These are phyloP conservation scores for Drosophila ananassae DNA, from an alignment of 1,140 invertebrate species.

Conservation along the genomic window DNA sequence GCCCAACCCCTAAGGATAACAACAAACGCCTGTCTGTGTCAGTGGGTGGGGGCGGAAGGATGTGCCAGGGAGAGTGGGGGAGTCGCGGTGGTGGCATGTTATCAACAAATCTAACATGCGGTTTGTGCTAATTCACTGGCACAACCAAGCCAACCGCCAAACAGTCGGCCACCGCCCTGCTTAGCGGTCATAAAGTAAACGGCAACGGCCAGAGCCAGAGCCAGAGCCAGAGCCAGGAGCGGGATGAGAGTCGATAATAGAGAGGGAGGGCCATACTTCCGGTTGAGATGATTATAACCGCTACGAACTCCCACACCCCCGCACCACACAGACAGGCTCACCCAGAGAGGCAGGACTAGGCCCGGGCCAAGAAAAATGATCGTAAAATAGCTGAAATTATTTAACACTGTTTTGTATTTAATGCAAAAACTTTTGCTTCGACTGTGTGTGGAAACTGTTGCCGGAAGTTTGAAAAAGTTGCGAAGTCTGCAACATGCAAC, in stretches of 20 bases:
- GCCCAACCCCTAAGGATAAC: conserved; percentile 31
- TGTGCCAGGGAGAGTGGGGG: conserved; percentile 10
- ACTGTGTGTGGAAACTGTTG: conserved; percentile 61
- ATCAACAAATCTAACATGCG: conserved; percentile 79
- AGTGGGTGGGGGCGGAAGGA: not conserved
- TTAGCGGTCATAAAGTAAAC: conserved; percentile 63
- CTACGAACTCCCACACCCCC: conserved; percentile 7
- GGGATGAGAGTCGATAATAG: not conserved
- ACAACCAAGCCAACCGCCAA: conserved; percentile 45
- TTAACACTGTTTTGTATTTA: conserved; percentile 80
- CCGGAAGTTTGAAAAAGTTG: conserved; percentile 73
- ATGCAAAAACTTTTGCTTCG: conserved; percentile 70
- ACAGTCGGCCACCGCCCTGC: conserved; percentile 36
- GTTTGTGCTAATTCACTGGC: conserved; percentile 69
- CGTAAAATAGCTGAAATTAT: conserved; percentile 75
- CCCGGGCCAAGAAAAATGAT: conserved; percentile 60
- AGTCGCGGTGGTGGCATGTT: conserved; percentile 54
- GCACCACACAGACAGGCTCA: not conserved
- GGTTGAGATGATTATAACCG: conserved; percentile 52
- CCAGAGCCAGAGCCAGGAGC: too few relatives aligned
- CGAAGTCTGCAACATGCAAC: conserved; percentile 56
- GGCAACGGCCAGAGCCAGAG: conserved; percentile 13
- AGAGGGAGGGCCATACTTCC: conserved; percentile 51
- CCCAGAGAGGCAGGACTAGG: conserved; percentile 8
- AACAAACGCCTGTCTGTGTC: conserved; percentile 27